Conservation (phyloP, 2,797 vertebrate genomes). For the Falco rusticolus region DNA sequence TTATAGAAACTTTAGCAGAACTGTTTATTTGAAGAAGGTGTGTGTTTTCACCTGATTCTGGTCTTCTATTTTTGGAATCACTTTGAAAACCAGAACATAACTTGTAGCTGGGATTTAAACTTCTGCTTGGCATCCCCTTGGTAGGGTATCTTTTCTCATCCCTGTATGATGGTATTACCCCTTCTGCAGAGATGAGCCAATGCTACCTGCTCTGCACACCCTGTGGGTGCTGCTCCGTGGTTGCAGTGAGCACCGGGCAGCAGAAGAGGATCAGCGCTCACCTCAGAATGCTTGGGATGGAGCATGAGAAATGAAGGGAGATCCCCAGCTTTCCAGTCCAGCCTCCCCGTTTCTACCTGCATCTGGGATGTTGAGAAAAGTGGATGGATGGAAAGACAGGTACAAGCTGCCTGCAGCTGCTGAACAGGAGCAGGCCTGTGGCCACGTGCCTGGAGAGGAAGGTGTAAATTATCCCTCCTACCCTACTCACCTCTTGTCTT, state of each 20-base stretch:
- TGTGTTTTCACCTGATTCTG: not conserved
- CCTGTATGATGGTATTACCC: not conserved
- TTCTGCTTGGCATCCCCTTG: not conserved
- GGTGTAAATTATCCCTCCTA: not conserved
- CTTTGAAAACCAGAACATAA: not conserved
- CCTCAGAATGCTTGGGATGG: not conserved
- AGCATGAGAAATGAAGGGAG: accelerated
- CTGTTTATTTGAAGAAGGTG: not conserved
- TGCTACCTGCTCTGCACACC: not conserved
- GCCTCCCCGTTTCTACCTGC: not conserved
- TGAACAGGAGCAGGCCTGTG: not conserved
- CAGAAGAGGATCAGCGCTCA: not conserved
- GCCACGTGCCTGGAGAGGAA: not conserved
- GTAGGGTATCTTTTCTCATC: not conserved
- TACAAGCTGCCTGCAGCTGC: not conserved
- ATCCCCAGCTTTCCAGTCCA: not conserved
- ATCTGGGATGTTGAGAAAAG: not conserved
- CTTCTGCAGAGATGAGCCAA: not conserved
- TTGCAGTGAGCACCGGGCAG: accelerated
- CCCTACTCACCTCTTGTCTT: not conserved
- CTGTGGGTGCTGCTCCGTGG: accelerated
- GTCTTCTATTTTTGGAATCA: not conserved
- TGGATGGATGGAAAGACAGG: not conserved
- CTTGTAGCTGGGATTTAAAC: not conserved
- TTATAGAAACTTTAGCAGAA: not conserved